Base-by-base conservation (phyloP, 2,888 invertebrate species). In the Helobdella robusta region DNA sequence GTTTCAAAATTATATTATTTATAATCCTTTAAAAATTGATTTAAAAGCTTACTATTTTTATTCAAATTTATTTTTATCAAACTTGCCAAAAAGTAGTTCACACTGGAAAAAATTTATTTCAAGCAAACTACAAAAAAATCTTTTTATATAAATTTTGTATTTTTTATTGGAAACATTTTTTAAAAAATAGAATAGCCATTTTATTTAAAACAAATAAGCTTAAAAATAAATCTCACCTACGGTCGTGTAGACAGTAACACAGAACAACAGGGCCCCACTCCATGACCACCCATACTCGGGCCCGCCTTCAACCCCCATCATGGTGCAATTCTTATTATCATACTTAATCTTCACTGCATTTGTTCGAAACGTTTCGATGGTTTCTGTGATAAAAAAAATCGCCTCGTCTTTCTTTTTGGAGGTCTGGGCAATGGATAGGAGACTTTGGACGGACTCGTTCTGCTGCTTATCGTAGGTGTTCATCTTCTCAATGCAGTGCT, bases 181-280 rank as follows among this genome's bases (percentile, higher is more conserved):
- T n/a, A n/a, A n/a, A n/a, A n/a, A n/a, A n/a, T n/a, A n/a, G n/a
- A n/a, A n/a, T n/a, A n/a, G n/a, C n/a, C n/a, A n/a, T n/a, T n/a
- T n/a, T n/a, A n/a, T n/a, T n/a, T n/a, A n/a, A n/a, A n/a, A n/a
- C n/a, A n/a, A n/a, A n/a, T n/a, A n/a, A n/a, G n/a, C n/a, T 46
- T 35, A 46, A 59, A 11, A 6, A 36, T 11, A 46, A 35, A 34
- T n/a, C 66, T 8, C 66, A 78, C 78, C 79, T 48, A 79, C 78
- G 1, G 79, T 78, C n/a, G 78, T 77, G 34, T 78, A 74, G 18
- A 79, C 75, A 2, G 78, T 79, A 44, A 79, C 77, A 15, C 77
- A 75, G 71, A 79, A 79, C 68, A 78, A 73, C 11, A 79, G 72
- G 1, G 76, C 74, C 0, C 78, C 78, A 4, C 77, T 71, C 71